These are phyloP conservation scores for Anguilla pacifica DNA, from an alignment of 2,797 vertebrate species.

Conservation along the genomic window DNA sequence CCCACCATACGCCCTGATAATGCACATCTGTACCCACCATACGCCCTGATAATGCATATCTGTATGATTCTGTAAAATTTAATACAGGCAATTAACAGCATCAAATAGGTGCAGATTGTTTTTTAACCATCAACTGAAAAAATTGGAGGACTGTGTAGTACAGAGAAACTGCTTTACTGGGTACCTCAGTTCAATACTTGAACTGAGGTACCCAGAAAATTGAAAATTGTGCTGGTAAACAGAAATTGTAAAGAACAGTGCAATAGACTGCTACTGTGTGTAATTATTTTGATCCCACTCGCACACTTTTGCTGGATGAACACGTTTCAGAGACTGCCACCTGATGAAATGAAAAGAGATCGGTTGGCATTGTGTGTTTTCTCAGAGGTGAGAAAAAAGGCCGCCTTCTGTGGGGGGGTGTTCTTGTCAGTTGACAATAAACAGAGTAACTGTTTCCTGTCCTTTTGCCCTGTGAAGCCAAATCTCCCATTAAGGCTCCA, in stretches of 20 bases:
- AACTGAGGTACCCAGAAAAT: neutral
- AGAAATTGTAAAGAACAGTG: neutral
- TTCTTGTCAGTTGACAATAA: neutral
- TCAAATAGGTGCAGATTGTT: neutral
- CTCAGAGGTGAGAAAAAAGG: neutral
- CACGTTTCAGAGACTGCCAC: neutral
- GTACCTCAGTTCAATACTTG: neutral
- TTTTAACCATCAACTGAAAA: neutral
- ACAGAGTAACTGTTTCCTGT: neutral
- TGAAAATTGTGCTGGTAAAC: neutral
- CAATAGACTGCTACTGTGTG: neutral
- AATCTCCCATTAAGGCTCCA: neutral
- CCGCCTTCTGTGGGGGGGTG: neutral
- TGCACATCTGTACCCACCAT: too few relatives aligned
- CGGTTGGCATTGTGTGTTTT: slow-evolving; percentile 2
- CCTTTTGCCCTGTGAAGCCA: neutral
- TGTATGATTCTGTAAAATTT: neutral
- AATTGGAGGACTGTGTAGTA: neutral
- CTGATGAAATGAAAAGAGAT: neutral
- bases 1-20: too few relatives aligned
- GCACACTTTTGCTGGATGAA: neutral
- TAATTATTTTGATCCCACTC: neutral
- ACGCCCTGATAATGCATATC: neutral
- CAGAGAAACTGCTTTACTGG: too few relatives aligned
- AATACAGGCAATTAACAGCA: neutral